Evolutionary conservation across 2,113 vertebrate species (phyloP), one percentile per base, ranked within the genome.

Genomic region (Lates calcarifer): DNA sequence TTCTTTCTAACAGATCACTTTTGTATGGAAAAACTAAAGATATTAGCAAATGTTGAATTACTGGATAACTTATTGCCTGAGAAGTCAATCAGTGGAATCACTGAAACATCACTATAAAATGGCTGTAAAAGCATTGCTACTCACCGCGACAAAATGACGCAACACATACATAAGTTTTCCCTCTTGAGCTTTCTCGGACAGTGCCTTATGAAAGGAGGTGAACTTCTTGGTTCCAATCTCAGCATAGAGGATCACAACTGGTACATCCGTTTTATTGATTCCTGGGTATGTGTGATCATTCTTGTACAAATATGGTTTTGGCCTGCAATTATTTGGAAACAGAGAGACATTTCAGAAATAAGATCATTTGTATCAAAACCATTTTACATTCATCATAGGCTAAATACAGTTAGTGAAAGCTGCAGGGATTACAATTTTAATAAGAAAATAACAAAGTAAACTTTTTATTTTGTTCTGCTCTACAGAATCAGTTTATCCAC

Each of bases 161-260:
- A 99, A 94, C 84, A 99, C 92, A 87, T 99, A 99, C 14, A 94
- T 71, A 33, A 99, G 95, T 80, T 95, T 95, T 22, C 95, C 96
- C 47, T 93, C 95, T 63, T 90, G 81, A 0, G 96, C 97, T 89
- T 95, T 96, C 90, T 97, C 95, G 64, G 95, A 94, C 41, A 99
- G 93, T 51, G 94, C 88, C 88, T 95, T 97, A 89, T 99, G 98
- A 93, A 99, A 98, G 58, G 91, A 93, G 61, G 81, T 94, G 79
- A 99, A 99, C 31, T 94, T 95, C 90, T 95, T 98, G 0, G 97
- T 99, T 84, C 98, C 98, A 28, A 99, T 93, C 95, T 99, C 97
- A 73, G 97, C 97, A 90, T 99, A 99, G 7, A 99, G 96, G 88
- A 99, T 92, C 88, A 95, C 94, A 41, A 98, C 94, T 17, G 97